Base-by-base conservation (phyloP, 2,797 vertebrate species). In the Fringilla coelebs region DNA sequence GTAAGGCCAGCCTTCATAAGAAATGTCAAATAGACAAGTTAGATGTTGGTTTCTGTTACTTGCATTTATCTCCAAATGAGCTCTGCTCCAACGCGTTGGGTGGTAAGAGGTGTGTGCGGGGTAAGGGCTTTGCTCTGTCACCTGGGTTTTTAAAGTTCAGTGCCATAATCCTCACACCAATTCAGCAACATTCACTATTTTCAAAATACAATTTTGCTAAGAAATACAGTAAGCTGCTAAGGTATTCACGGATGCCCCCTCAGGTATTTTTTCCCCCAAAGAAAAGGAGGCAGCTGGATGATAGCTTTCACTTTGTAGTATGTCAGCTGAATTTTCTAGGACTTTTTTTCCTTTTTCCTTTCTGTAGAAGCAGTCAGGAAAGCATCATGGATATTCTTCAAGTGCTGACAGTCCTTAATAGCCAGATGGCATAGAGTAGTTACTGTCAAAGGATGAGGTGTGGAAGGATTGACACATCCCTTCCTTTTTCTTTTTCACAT, bases 61-160 rank as follows among this genome's bases (percentile, higher is more conserved):
- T 55, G 25, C 4, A 0, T 31, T 43, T 73, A 13, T 78, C 66
- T 89, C 71, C 29, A 48, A 11, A 70, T 11, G 49, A 60, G 45
- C 45, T 74, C 40, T 10, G 51, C 70, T 52, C 21, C n/a, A 4
- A 0, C 0, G 11, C 0, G 0, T 52, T 46, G 51, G 28, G 46
- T 13, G 7, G 14, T 20, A 25, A 24, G 49, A 36, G 21, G 21
- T 29, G 28, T 24, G 32, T 41, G 60, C 21, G 10, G 57, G 4
- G 14, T 9, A 17, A 75, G 34, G 34, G 54, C 24, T 79, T 83
- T 83, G 26, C 58, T 77, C 54, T 0, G 0, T 63, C 34, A 52
- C 36, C n/a, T 85, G 22, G 4, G 46, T 86, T 76, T 65, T 55
- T 62, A n/a, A 18, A 32, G 31, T 63, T 57, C 2, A 3, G 0